A percentile compares a stretch with the other conserved stretches of the same genome.
Conservation (phyloP, 2,797 vertebrate species). For the Syngnathus rostellatus region DNA sequence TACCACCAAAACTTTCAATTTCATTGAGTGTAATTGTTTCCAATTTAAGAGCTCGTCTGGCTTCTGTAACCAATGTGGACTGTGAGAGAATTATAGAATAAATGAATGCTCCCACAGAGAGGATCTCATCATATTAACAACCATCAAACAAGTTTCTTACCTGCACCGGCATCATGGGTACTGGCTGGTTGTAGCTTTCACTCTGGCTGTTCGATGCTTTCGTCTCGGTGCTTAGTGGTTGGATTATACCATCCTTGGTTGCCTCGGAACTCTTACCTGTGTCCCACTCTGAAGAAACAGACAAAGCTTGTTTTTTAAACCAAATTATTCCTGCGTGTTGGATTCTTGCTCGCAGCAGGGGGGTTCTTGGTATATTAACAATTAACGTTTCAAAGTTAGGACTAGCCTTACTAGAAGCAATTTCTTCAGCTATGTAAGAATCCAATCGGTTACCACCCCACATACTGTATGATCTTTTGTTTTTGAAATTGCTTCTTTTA, state of each 20-base stretch:
- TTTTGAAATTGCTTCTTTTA: background rate
- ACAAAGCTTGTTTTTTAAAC: conserved; percentile 4
- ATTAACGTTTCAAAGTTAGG: background rate
- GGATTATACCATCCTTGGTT: conserved; percentile 76
- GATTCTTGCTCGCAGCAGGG: background rate
- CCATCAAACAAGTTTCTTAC: conserved; percentile 51
- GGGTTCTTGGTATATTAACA: background rate
- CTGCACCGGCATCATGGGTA: conserved; percentile 89
- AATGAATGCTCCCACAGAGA: background rate
- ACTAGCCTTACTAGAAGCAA: background rate
- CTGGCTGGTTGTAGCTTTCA: conserved; percentile 84
- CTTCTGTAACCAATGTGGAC: background rate
- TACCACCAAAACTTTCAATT: background rate
- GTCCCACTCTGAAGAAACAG: conserved; percentile 82
- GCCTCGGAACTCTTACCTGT: conserved; percentile 80
- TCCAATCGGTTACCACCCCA: background rate
- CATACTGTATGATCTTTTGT: background rate
- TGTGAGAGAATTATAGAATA: background rate
- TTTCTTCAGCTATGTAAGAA: background rate
- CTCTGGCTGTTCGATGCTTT: conserved; percentile 73
- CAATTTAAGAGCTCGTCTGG: background rate
- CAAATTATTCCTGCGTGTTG: conserved; percentile 14
- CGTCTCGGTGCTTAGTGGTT: conserved; percentile 69
- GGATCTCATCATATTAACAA: background rate
- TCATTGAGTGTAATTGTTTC: background rate